Evolutionary conservation across 2,888 invertebrate species (phyloP).

Genomic region (Tenthredo scrophulariae): DNA sequence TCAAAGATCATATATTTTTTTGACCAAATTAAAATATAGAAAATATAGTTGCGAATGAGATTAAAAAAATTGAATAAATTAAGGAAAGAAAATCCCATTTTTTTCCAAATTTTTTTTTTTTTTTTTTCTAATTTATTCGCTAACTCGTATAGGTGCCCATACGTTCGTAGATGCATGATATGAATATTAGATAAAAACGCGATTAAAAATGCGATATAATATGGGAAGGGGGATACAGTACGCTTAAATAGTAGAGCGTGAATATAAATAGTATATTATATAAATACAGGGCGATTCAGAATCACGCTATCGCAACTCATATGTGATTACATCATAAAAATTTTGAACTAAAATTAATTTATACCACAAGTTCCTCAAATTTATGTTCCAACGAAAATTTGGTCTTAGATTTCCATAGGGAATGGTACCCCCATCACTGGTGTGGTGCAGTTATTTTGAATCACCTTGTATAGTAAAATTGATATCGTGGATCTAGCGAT

Average conservation of each 20-base stretch:
- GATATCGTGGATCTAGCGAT: not conserved
- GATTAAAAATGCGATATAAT: not conserved
- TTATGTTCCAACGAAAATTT: no score
- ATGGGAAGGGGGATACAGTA: slow-evolving; percentile 59
- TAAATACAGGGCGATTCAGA: not conserved
- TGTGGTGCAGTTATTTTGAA: no score
- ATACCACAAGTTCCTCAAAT: no score
- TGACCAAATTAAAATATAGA: not conserved
- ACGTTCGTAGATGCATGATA: not conserved
- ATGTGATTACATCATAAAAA: no score
- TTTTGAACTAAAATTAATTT: no score
- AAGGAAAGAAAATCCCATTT: no score
- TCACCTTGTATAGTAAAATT: not conserved
- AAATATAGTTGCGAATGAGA: not conserved
- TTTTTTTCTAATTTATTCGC: not conserved
- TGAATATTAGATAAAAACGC: slow-evolving; percentile 26
- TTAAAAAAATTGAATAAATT: no score
- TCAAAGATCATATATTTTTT: not conserved
- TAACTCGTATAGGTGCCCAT: not conserved
- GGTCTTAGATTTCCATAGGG: no score
- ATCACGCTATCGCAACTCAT: no score
- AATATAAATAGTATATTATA: not conserved
- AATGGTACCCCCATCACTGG: no score
- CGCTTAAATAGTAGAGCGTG: slow-evolving; percentile 61
- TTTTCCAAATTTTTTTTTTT: not conserved